phyloP scores from a whole-genome alignment of 2,113 vertebrate species.

The Oncorhynchus kisutch region DNA sequence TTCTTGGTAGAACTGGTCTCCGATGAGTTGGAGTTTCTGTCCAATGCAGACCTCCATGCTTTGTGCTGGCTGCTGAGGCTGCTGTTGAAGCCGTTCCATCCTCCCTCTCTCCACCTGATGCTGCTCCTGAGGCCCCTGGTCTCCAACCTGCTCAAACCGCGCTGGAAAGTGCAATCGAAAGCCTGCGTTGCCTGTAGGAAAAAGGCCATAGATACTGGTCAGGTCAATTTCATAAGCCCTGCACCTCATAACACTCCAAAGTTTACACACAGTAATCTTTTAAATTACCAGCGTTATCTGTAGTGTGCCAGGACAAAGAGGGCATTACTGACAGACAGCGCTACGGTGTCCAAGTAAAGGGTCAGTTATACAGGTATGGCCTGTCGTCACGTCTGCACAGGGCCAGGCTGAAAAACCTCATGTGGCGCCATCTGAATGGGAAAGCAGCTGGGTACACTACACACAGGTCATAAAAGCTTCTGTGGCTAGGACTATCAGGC shows the following conservation, averaged over 20 bases:
- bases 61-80: slow-evolving; percentile 47
- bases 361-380: slow-evolving; percentile 44
- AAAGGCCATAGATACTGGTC: neutral
- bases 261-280: too few relatives aligned
- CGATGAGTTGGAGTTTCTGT: slow-evolving; percentile 79
- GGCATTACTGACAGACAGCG: slow-evolving; percentile 38
- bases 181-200: slow-evolving; percentile 72
- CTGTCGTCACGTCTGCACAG: slow-evolving; percentile 45
- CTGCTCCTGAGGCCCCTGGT: slow-evolving; percentile 27
- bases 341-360: slow-evolving; percentile 12
- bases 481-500: slow-evolving; percentile 60
- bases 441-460: slow-evolving; percentile 69
- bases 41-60: slow-evolving; percentile 68
- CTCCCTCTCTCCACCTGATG: slow-evolving; percentile 37
- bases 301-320: neutral
- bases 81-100: slow-evolving; percentile 46
- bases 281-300: neutral
- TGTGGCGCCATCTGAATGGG: slow-evolving; percentile 68
- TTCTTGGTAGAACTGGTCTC: slow-evolving; percentile 79
- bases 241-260: too few relatives aligned
- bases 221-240: too few relatives aligned
- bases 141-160: slow-evolving; percentile 60
- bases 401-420: slow-evolving; percentile 43
- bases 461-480: slow-evolving; percentile 62
- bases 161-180: slow-evolving; percentile 73